phyloP scores from a whole-genome alignment of 2,113 vertebrate species.

The Vimba vimba region DNA sequence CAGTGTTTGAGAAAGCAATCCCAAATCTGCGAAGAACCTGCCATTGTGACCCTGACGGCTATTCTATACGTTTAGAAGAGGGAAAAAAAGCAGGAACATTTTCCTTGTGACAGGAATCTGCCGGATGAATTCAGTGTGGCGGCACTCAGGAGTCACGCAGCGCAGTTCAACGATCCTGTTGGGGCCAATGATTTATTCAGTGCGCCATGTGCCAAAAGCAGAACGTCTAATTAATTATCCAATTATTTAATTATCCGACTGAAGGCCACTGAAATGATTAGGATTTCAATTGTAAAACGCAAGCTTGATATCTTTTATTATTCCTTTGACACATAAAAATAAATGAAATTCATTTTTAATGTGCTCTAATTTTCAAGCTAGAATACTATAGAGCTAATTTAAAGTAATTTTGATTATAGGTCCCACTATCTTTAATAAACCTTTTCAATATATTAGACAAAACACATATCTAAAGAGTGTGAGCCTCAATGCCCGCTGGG shows the following conservation, averaged over 20 bases:
- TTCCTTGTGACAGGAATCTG: slow-evolving; percentile 23
- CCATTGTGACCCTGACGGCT: slow-evolving; percentile 1
- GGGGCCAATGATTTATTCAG: slow-evolving; percentile 45
- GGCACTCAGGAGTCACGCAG: slow-evolving; percentile 19
- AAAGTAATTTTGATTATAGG: neutral
- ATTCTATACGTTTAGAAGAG: neutral
- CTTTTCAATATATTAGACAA: neutral
- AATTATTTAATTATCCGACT: slow-evolving; percentile 41
- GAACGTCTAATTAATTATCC: slow-evolving; percentile 41
- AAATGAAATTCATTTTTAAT: neutral
- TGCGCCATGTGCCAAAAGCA: slow-evolving; percentile 40
- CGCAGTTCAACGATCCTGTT: slow-evolving; percentile 24
- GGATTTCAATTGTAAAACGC: slow-evolving; percentile 1
- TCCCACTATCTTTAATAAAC: neutral
- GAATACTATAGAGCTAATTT: neutral
- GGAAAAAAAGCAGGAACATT: neutral
- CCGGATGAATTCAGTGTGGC: neutral
- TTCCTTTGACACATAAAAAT: neutral
- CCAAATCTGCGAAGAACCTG: slow-evolving; percentile 9
- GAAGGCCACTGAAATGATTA: slow-evolving; percentile 15
- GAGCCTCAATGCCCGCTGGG: neutral
- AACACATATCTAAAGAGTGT: neutral
- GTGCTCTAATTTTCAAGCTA: neutral
- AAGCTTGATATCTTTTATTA: neutral
- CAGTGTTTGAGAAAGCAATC: neutral